Evolutionary conservation across 2,113 vertebrate genomes (phyloP), one percentile per base, ranked within the genome.

Genomic region (Pterocles burchelli): DNA sequence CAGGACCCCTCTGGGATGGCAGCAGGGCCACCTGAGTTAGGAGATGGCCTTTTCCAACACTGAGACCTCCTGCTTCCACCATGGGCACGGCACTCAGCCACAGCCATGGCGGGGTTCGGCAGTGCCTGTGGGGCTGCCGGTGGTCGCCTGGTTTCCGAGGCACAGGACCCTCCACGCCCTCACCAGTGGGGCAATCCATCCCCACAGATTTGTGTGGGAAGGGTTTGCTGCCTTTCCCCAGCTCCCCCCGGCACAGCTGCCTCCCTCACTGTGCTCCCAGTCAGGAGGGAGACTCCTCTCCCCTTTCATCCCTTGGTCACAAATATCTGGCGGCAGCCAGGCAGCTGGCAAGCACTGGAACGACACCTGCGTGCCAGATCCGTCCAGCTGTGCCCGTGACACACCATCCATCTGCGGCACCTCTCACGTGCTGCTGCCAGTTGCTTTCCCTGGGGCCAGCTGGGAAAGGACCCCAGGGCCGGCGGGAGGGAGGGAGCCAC

Each of bases 331-430:
- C 81, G 12, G 19, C 68, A 52, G 80, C 92, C 7, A 73, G 96
- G 96, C 97, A 96, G 97, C 97, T 97, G 97, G 96, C 96, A 93
- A 79, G 74, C 79, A 81, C 83, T 2, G 22, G 77, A 71, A 51
- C 2, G 0, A 96, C 97, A 97, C 97, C 97, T 97, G 96, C 67
- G 74, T 90, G 95, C 96, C 97, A 96, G 96, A 96, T 84, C 95
- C 6, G 9, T 95, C 89, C 98, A 98, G 97, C 97, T 97, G 97
- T 96, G 71, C 51, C 93, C 5, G 5, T 74, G 97, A 96, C 97
- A 95, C 88, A 33, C 18, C 95, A 93, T 94, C 97, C 77, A 74
- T 88, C 95, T 87, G 89, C 34, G 17, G 84, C 45, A 49, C 78
- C 84, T 43, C 93, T 92, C 97, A 93, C 36, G 9, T 88, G 94